Evolutionary conservation across 2,797 vertebrate species (phyloP), one percentile per base, ranked within the genome.

Genomic region (Phylloscopus collybita): DNA sequence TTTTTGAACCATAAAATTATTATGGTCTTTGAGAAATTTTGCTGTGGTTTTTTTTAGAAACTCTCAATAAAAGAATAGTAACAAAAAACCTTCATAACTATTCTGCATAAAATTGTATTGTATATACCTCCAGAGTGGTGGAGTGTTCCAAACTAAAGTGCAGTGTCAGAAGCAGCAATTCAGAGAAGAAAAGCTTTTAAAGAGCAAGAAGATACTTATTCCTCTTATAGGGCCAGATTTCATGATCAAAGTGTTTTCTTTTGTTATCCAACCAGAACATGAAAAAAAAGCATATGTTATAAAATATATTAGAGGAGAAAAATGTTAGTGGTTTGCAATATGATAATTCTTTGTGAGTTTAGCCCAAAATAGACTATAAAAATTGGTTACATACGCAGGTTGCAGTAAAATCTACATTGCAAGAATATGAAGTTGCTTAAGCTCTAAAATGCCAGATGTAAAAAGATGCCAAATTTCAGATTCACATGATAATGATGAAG

Each of bases 21-120:
- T 10, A 15, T 1, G 40, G 22, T 18, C n/a, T 75, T 82, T 49
- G 34, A 79, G 23, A 90, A 78, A 40, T 13, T n/a, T 29, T 65
- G 25, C 11, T 56, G 5, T 30, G 6, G 30, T 91, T 91, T 23
- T 75, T 42, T 49, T 7, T 13, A 61, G 29, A 81, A 78, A 62
- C 5, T 61, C n/a, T 72, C 20, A 70, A 30, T 27, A 40, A 74
- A 70, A 54, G 3, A 85, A 59, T 1, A 73, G 29, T 1, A 84
- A 38, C 13, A 50, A 47, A 74, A 45, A 13, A 0, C 0, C 4
- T 9, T 23, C 11, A 22, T 53, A 92, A 38, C 13, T 62, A 10
- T 21, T 79, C 26, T 25, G 21, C n/a, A 45, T 70, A 57, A 81
- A 84, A 75, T 16, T 44, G 11, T 40, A 45, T 30, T 86, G 60